phyloP scores from a whole-genome alignment of 2,113 vertebrate species.

The human (Homo sapiens) region GRCh38 chr3:150530501-150531000 shows the following conservation, averaged over 20 bases:
- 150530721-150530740: neutral
- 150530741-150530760: neutral
- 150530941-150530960: too few relatives aligned
- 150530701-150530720: neutral
- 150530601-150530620: neutral
- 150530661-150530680: neutral
- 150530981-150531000: too few relatives aligned
- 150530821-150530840: too few relatives aligned
- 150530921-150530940: too few relatives aligned
- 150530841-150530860: too few relatives aligned
- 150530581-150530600: neutral
- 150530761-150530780: neutral
- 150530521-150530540: neutral
- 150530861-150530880: too few relatives aligned
- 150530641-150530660: neutral
- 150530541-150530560: neutral
- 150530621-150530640: neutral
- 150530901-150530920: too few relatives aligned
- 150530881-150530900: too few relatives aligned
- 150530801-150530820: too few relatives aligned
- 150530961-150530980: too few relatives aligned
- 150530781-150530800: too few relatives aligned
- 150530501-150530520: neutral
- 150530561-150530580: neutral
- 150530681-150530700: neutral